Conservation (phyloP, 2,888 invertebrate species). For the Patella ulyssiponensis region DNA sequence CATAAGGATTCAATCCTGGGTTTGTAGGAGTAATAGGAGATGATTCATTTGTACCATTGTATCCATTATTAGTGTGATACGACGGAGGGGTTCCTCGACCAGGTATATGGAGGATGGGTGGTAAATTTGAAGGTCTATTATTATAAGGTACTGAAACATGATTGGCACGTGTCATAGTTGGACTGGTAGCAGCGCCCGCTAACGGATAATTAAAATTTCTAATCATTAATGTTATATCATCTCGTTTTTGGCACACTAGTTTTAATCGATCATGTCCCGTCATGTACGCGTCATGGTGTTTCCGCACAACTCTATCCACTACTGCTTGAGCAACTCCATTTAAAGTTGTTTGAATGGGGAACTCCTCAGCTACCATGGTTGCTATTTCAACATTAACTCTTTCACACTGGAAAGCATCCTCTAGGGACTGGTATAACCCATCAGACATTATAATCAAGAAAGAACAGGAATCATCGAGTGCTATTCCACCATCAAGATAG, state of each 20-base stretch:
- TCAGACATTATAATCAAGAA: slow-evolving; percentile 89
- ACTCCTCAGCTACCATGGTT: slow-evolving; percentile 73
- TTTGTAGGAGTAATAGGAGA: slow-evolving; percentile 38
- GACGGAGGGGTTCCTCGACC: slow-evolving; percentile 19
- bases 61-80: slow-evolving; percentile 17
- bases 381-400: slow-evolving; percentile 77
- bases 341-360: slow-evolving; percentile 84
- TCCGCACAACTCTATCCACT: slow-evolving; percentile 86
- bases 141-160: slow-evolving; percentile 27
- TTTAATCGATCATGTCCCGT: slow-evolving; percentile 63
- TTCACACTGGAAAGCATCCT: slow-evolving; percentile 83
- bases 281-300: slow-evolving; percentile 85
- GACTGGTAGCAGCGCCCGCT: slow-evolving; percentile 76
- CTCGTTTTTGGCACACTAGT: slow-evolving; percentile 76
- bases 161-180: slow-evolving; percentile 45
- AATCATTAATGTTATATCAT: slow-evolving; percentile 88
- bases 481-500: slow-evolving; percentile 83
- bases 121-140: slow-evolving; percentile 26
- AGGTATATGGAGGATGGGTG: slow-evolving; percentile 34
- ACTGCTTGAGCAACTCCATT: slow-evolving; percentile 89
- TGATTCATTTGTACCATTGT: slow-evolving; percentile 34
- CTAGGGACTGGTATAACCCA: slow-evolving; percentile 86
- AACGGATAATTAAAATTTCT: slow-evolving; percentile 88
- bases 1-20: not conserved
- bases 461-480: slow-evolving; percentile 83